These are phyloP conservation scores for Scatophagus argus DNA, from an alignment of 2,113 vertebrate genomes.

Conservation along the genomic window DNA sequence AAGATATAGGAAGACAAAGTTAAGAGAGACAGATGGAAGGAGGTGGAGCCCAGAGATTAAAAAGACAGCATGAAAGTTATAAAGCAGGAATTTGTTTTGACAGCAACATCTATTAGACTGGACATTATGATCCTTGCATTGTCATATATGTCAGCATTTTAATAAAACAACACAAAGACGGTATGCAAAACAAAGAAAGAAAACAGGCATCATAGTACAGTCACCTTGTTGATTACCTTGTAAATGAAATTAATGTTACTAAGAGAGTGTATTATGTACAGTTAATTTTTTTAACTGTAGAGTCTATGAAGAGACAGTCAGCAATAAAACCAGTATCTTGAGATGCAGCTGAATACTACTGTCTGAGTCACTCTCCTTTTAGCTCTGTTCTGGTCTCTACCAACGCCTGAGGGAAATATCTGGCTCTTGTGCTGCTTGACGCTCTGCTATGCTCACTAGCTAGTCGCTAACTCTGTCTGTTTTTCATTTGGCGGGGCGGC, in stretches of 20 bases:
- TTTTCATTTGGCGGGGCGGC: background rate
- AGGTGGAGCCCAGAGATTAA: slow-evolving; percentile 24
- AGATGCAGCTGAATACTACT: too few species aligned
- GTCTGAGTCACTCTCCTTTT: too few species aligned
- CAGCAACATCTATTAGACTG: slow-evolving; percentile 6
- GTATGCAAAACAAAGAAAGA: too few species aligned
- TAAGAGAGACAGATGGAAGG: slow-evolving; percentile 58
- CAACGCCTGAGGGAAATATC: background rate
- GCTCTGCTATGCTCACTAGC: background rate
- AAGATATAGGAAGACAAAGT: slow-evolving; percentile 35
- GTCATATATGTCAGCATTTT: background rate
- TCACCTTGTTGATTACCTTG: too few species aligned
- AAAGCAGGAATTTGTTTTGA: background rate
- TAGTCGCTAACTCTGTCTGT: background rate
- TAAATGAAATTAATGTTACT: too few species aligned
- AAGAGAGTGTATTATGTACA: too few species aligned
- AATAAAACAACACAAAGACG: too few species aligned
- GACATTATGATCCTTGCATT: background rate
- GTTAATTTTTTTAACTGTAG: too few species aligned
- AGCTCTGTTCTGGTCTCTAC: background rate
- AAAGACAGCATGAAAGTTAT: slow-evolving; percentile 16
- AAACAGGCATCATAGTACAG: too few species aligned
- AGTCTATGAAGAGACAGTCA: too few species aligned
- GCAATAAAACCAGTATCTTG: too few species aligned
- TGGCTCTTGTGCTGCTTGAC: background rate